These are phyloP conservation scores for Synchiropus splendidus DNA, from an alignment of 2,113 vertebrate genomes.

Conservation along the genomic window DNA sequence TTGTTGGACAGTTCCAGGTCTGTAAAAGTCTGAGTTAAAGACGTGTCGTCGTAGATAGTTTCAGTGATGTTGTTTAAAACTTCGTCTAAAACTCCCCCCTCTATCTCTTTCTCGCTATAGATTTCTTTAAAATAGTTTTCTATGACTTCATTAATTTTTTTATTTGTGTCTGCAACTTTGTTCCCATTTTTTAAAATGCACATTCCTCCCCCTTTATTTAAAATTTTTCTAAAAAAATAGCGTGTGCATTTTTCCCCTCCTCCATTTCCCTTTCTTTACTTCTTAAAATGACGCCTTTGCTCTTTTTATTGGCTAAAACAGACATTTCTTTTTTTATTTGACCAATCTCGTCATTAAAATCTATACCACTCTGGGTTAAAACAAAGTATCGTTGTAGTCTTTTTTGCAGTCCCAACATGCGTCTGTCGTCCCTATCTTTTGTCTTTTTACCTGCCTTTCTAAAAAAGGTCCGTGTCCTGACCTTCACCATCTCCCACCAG, in stretches of 20 bases:
- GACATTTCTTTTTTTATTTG: conserved; percentile 2
- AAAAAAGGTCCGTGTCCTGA: conserved; percentile 7
- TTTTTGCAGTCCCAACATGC: conserved; percentile 9
- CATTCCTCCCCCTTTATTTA: background rate
- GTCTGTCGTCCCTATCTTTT: conserved; percentile 1
- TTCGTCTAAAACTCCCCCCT: background rate
- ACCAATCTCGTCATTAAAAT: conserved; percentile 6
- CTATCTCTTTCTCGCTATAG: background rate
- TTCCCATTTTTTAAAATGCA: background rate
- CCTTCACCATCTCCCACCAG: conserved; percentile 10
- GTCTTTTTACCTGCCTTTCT: background rate
- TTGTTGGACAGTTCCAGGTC: background rate
- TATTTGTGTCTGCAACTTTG: background rate
- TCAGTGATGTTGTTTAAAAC: background rate
- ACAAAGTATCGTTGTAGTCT: background rate
- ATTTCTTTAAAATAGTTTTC: background rate
- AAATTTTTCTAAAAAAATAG: conserved; percentile 5
- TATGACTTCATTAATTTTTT: background rate
- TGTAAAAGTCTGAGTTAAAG: conserved; percentile 4
- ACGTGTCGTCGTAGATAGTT: background rate
- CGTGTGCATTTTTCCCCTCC: conserved; percentile 11
- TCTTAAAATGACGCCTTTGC: conserved; percentile 4
- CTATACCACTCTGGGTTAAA: background rate
- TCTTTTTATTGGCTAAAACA: background rate
- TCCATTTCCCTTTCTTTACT: background rate